Evolutionary conservation across 2,888 invertebrate genomes (phyloP), one percentile per base, ranked within the genome.

Genomic region (Sinotaia quadrata): DNA sequence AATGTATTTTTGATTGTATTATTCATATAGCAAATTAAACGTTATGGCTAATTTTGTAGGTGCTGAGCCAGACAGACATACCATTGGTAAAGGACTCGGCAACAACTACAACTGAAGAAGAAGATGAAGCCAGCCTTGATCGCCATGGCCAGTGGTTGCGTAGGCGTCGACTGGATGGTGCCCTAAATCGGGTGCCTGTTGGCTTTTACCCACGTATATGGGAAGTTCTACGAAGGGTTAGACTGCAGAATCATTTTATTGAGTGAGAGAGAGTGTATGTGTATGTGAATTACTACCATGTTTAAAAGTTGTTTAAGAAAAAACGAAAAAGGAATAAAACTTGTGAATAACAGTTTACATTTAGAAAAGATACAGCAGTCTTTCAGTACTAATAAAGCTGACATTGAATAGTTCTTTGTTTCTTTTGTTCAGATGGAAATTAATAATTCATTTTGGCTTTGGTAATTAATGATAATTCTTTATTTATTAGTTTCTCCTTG

Each of bases 91-190:
- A 44, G 34, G 59, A 59, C 7, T 47, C 60, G 10, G 66, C 54
- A 5, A 52, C 57, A 10, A 63, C 67, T 29, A 49, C 67, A 29
- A 57, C 51, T 24, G 67, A 69, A 18, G 72, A 71, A n/a, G 79
- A 78, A 10, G 75, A 70, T 7, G 74, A 77, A 7, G 78, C 75
- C 7, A 68, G 69, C 24, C 75, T 72, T 37, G 96, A 96, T 85
- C 91, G 94, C 2, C 97, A 97, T 88, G 99, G 99, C 0, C 98
- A 98, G 87, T 99, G 99, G 99, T 90, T 99, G 81, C 91, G 99
- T 68, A 91, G 98, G 71, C 91, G 99, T 47, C 90, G 98, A 74
- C 91, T 99, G 44, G 99, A 99, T 89, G 99, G 99, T 4, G 97
- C 98, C 0, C 91, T 99, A 59, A 99, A 99, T 89, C 91, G 99